Evolutionary conservation across 1,140 invertebrate genomes (phyloP), one percentile per base, ranked within the genome.

Genomic region (Drosophila jambulina): DNA sequence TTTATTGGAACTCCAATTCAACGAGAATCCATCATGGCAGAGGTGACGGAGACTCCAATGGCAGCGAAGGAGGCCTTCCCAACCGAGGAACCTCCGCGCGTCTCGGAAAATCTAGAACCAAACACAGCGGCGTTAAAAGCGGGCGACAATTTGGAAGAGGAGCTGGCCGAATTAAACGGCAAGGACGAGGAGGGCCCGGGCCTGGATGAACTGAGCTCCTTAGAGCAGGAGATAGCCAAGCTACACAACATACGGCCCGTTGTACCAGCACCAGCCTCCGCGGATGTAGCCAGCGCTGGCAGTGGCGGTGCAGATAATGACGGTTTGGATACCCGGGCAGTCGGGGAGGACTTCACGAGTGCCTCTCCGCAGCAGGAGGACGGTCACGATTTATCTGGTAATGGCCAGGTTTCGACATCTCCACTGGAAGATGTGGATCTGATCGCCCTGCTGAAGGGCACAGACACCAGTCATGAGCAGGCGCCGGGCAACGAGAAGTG

Each of bases 211-310:
- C 70, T 92, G 53, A 84, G 74, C 40, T 87, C 80, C 21, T 40
- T 92, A 53, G 91, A 92, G 56, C 82, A 79, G 45, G 91, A 92
- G 71, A 91, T 92, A 34, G 91, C 91, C 2, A 86, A 92, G 83
- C 75, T 92, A 67, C 87, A 92, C 43, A 78, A 84, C 51, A 78
- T 79, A 21, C 78, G 57, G 9, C 69, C 71, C 5, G 29, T 51
- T n/a, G 62, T 51, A 10, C 12, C 48, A 6, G 25, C 15, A 8
- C 17, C 38, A 13, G 70, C 69, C 9, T 13, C 57, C 19, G 34
- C 40, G n/a, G 43, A 63, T n/a, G 60, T 51, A 2, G 17, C 36
- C 8, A 36, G 32, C 40, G 36, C 54, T 12, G 27, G 19, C 17
- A 53, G 46, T 38, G 40, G 61, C n/a, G 40, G 29, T 6, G 36